A percentile compares a stretch with the other conserved stretches of the same genome.
These are phyloP conservation scores for Drosophila kikkawai DNA, from an alignment of 1,140 invertebrate species.

Conservation along the genomic window DNA sequence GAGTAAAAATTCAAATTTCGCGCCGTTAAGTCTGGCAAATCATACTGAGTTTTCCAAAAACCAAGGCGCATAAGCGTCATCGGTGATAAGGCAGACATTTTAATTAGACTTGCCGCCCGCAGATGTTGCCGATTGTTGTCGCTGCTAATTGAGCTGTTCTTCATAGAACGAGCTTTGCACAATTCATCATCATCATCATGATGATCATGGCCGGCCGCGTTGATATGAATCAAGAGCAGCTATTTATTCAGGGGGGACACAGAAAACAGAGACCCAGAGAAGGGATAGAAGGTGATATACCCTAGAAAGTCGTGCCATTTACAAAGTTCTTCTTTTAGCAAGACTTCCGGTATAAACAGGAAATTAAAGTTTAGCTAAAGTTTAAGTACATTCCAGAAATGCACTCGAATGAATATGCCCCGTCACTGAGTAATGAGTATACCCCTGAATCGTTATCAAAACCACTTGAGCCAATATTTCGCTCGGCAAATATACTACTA, in stretches of 20 bases:
- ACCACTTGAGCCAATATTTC: slow-evolving; percentile 57
- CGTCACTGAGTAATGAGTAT: slow-evolving; percentile 3
- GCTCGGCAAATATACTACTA: slow-evolving; percentile 19
- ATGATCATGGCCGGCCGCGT: slow-evolving; percentile 12
- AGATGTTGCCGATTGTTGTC: slow-evolving; percentile 46
- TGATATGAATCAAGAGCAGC: slow-evolving; percentile 46
- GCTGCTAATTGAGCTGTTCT: slow-evolving; percentile 56
- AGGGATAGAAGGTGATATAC: background rate
- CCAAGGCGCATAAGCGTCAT: slow-evolving; percentile 6
- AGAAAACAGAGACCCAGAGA: slow-evolving; percentile 1
- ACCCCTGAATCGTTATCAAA: slow-evolving; percentile 43
- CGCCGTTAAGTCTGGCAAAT: background rate
- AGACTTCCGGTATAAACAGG: background rate
- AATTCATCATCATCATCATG: slow-evolving; percentile 33
- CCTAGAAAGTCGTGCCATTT: background rate
- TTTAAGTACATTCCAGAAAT: background rate
- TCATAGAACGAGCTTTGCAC: slow-evolving; percentile 42
- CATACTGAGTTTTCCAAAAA: no score
- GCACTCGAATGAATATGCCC: slow-evolving; percentile 8
- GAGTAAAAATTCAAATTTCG: background rate
- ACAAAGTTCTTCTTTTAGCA: background rate
- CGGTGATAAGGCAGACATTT: slow-evolving; percentile 44
- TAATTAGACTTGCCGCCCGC: slow-evolving; percentile 36
- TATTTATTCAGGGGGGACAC: slow-evolving; percentile 34
- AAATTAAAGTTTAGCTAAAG: background rate